phyloP scores from a whole-genome alignment of 2,113 vertebrate species.

The Pelecanus crispus region DNA sequence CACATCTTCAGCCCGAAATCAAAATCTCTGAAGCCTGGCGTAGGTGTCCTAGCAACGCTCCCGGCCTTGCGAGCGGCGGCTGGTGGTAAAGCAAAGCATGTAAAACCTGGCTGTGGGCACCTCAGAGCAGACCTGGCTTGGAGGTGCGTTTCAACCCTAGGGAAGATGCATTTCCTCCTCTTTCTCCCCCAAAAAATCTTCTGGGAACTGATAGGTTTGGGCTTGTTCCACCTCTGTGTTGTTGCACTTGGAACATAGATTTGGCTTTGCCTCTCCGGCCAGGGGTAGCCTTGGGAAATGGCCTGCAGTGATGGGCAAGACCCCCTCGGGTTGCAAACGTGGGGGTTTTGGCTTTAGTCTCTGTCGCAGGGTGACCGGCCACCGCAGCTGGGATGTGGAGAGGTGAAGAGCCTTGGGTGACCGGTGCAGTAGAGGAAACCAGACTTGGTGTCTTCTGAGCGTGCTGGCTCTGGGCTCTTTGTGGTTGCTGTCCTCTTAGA shows the following conservation, averaged over 20 bases:
- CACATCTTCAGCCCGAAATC: neutral
- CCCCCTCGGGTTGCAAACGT: too few relatives aligned
- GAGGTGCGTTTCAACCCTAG: neutral
- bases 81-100: neutral
- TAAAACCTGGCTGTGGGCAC: neutral
- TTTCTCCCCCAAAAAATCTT: neutral
- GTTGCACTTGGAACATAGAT: neutral
- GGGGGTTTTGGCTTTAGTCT: neutral
- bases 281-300: neutral
- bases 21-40: neutral
- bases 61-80: neutral
- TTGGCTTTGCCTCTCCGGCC: neutral
- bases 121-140: neutral
- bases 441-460: neutral
- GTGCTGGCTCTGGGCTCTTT: neutral
- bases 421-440: too few relatives aligned
- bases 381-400: accelerated
- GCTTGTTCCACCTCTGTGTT: neutral
- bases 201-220: neutral
- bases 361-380: neutral
- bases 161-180: neutral
- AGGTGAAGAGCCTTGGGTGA: neutral
- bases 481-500: neutral
- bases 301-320: neutral
- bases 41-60: neutral